Evolutionary conservation across 1,140 invertebrate genomes (phyloP).

Genomic region (Lordiphosa mommai): DNA sequence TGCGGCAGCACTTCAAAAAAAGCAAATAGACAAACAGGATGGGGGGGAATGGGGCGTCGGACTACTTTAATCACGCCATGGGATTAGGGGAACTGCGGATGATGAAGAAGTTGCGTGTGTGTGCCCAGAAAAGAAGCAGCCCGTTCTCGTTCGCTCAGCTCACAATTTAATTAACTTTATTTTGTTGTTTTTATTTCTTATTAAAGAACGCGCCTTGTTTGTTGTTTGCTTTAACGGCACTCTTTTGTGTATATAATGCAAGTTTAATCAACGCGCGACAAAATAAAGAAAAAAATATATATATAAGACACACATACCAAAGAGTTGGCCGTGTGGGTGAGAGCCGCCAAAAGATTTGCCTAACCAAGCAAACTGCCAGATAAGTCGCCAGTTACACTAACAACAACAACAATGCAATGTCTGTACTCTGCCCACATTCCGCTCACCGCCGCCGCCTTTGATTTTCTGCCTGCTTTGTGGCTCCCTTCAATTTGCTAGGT

Average conservation of each 20-base stretch:
- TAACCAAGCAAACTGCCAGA: constrained; percentile 46
- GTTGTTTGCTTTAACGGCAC: constrained; percentile 65
- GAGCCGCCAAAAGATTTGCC: constrained; percentile 52
- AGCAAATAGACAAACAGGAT: constrained; percentile 42
- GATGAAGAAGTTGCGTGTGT: constrained; percentile 73
- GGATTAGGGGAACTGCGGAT: constrained; percentile 65
- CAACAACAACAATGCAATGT: constrained; percentile 36
- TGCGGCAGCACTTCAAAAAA: constrained; percentile 53
- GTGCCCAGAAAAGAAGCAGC: background rate
- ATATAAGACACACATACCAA: constrained; percentile 23
- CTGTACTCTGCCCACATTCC: constrained; percentile 22
- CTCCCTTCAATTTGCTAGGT: constrained; percentile 47
- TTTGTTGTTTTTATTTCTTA: constrained; percentile 55
- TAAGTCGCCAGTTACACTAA: constrained; percentile 33
- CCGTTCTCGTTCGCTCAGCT: too few species aligned
- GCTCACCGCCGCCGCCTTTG: constrained; percentile 40
- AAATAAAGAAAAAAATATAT: constrained; percentile 23
- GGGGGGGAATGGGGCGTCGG: constrained; percentile 22
- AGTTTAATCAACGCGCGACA: constrained; percentile 72
- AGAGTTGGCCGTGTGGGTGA: constrained; percentile 12
- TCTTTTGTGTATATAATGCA: constrained; percentile 68
- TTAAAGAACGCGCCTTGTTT: constrained; percentile 61
- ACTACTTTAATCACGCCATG: constrained; percentile 76
- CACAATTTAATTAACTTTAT: constrained; percentile 75
- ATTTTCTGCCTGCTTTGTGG: constrained; percentile 10